Evolutionary conservation across 2,113 vertebrate genomes (phyloP).

Genomic region (Phylloscopus trochiloides): DNA sequence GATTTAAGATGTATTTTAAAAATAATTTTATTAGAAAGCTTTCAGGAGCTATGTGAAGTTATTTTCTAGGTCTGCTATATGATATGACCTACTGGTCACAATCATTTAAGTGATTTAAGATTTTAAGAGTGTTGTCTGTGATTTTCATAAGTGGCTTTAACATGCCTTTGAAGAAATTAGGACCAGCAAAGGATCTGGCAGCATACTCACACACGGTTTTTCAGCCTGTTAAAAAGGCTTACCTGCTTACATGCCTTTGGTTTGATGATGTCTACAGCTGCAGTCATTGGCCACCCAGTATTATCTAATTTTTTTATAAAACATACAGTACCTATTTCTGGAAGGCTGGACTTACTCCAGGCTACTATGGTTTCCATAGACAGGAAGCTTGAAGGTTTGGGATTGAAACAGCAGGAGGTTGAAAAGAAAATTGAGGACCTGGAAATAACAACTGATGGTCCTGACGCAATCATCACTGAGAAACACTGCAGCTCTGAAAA

Average conservation of each 20-base stretch:
- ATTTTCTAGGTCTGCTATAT: not conserved
- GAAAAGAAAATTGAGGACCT: slow-evolving; percentile 55
- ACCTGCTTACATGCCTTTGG: not conserved
- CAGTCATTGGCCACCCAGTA: not conserved
- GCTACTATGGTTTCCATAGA: slow-evolving; percentile 57
- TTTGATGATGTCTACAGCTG: not conserved
- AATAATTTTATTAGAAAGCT: not conserved
- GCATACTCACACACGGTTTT: not conserved
- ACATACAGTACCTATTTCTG: not conserved
- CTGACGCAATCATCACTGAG: not conserved
- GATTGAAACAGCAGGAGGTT: slow-evolving; percentile 46
- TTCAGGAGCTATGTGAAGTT: not conserved
- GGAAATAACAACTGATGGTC: slow-evolving; percentile 42
- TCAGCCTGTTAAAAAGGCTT: not conserved
- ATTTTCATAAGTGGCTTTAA: slow-evolving; percentile 1
- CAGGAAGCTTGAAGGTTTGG: slow-evolving; percentile 43
- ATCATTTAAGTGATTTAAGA: not conserved
- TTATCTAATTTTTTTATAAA: slow-evolving; percentile 15
- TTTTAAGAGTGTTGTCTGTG: not conserved
- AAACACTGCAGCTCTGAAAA: slow-evolving; percentile 30
- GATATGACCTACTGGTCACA: not conserved
- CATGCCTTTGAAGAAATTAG: slow-evolving; percentile 3
- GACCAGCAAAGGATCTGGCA: not conserved
- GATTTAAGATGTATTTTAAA: not conserved
- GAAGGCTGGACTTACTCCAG: slow-evolving; percentile 28